These are phyloP conservation scores for Heliconius congener DNA, from an alignment of 1,140 invertebrate species.

Conservation along the genomic window DNA sequence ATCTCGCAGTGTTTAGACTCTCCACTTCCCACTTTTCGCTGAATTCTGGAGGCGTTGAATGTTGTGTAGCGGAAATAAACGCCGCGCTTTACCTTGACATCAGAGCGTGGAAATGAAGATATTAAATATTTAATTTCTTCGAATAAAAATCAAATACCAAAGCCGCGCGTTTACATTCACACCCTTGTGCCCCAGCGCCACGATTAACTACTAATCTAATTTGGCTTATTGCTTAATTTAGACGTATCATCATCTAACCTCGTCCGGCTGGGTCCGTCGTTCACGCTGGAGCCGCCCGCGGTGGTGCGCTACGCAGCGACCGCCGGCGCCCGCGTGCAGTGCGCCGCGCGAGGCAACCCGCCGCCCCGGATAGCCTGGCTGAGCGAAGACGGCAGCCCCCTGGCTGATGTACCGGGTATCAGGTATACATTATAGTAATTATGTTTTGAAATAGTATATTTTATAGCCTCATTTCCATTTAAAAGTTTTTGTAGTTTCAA, in stretches of 20 bases:
- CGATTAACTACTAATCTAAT: background rate
- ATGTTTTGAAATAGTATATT: background rate
- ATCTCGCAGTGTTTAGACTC: too few species aligned
- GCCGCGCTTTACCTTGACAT: too few species aligned
- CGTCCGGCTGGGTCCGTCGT: constrained; percentile 39
- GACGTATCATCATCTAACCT: background rate
- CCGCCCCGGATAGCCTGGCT: constrained; percentile 56
- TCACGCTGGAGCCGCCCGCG: constrained; percentile 53
- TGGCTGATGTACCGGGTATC: constrained; percentile 46
- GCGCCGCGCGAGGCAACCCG: constrained; percentile 53
- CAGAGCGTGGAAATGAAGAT: too few species aligned
- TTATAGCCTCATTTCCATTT: background rate
- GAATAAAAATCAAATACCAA: too few species aligned
- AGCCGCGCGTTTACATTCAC: too few species aligned
- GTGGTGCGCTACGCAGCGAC: constrained; percentile 47
- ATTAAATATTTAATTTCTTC: too few species aligned
- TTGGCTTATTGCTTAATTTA: background rate
- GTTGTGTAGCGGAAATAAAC: background rate
- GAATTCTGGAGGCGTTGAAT: background rate
- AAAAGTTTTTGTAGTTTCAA: too few species aligned
- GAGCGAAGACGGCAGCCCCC: constrained; percentile 48
- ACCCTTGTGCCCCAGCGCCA: too few species aligned
- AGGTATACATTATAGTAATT: constrained; percentile 37
- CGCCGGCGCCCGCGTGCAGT: constrained; percentile 50
- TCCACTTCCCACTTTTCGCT: too few species aligned